Evolutionary conservation across 2,888 invertebrate species (phyloP), one percentile per base, ranked within the genome.

Genomic region (Candidula unifasciata): DNA sequence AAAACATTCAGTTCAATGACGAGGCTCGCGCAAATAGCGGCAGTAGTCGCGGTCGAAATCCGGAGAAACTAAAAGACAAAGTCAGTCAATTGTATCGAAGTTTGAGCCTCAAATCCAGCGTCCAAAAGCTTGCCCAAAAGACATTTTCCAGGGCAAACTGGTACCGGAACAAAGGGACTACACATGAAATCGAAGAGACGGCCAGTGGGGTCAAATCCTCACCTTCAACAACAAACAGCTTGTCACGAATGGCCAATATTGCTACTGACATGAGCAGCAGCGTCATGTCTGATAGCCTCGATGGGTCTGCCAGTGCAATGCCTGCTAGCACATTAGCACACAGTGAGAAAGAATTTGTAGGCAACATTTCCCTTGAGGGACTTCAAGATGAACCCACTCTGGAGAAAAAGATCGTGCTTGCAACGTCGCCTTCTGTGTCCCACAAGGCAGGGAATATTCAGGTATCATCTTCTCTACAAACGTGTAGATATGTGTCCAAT

Each of bases 41-140:
- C 0, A 27, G 79, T 21, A 33, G 69, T 16, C 13, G 18, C 21
- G 57, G 64, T 64, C 21, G n/a, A 0, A 68, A 77, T 37, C 37
- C 44, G 44, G 33, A 54, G 37, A 24, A 44, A 52, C 33, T 27
- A 1, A 81, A 74, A 27, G 37, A 52, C 21, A 82, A 81, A 30
- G 74, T 71, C 6, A 68, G 54, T 52, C 82, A 76, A 10, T 71
- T 86, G 3, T 54, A 57, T 27, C 54, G 86, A n/a, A 86, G 83
- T 78, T 88, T 86, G 73, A 89, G 89, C 80, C 80, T 91, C 13
- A 90, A 90, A 84, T 82, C 86, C 60, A 89, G 89, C 54, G 87
- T 91, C 83, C 90, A 91, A 82, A 90, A 89, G 83, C 87, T 89
- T 81, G 89, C 90, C 18, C 88, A 89, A 82, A 89, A 88, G 82